Base-by-base conservation (phyloP, 1,140 invertebrate species). In the Euura saliciscinereae region DNA sequence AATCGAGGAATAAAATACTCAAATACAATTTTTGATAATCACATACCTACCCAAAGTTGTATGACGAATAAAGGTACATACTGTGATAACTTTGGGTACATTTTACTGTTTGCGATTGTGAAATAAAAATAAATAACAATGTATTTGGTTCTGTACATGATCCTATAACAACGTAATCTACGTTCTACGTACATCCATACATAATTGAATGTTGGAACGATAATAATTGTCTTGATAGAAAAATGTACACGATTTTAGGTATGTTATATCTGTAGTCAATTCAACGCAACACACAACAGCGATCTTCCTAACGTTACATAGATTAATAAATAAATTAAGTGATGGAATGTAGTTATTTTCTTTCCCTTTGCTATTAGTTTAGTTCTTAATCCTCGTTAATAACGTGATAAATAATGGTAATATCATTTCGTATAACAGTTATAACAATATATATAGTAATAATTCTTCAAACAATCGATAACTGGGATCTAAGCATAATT, bases 361-460 rank as follows among this genome's bases (percentile, higher is more conserved):
- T 4, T 8, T 59, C 13, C 28, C 28, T 28, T 28, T 28, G 0
- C n/a, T n/a, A n/a, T n/a, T n/a, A n/a, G n/a, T n/a, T n/a, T n/a
- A n/a, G n/a, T 28, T 28, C 28, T 28, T 28, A 28, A 28, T 28
- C 28, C 28, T 28, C 28, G 28, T 28, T 28, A 28, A 28, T 28
- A 59, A 59, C 51, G 13, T 59, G 51, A 59, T 59, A 59, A 59
- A 59, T 59, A 59, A 11, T 59, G 51, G 51, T 59, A 59, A 59
- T 59, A 59, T 59, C 51, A 59, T 59, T 59, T 59, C 51, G 13
- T 59, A 11, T 6, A 59, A 59, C 51, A 59, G 51, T 59, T 8
- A 59, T 59, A 59, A 59, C 51, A 59, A n/a, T 59, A 59, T 28
- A 59, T 59, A 59, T 59, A 59, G 51, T 59, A 59, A 59, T 59